phyloP scores from a whole-genome alignment of 2,113 vertebrate species.

The Riparia riparia region DNA sequence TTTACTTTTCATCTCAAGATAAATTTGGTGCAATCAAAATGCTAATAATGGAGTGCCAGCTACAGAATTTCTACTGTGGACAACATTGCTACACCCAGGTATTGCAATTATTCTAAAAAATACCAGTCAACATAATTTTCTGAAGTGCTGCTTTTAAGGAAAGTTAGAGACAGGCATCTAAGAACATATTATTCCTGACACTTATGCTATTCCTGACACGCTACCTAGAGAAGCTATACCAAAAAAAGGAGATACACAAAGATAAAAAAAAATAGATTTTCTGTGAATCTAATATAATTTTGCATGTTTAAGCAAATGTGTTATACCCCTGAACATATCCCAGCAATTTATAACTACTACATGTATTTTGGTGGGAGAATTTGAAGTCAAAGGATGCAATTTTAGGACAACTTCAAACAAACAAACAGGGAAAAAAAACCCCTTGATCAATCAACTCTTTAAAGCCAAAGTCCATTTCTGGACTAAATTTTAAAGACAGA shows the following conservation, averaged over 20 bases:
- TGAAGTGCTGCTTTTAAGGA: constrained; percentile 3
- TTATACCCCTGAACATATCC: background rate
- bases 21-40: constrained; percentile 63
- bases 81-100: background rate
- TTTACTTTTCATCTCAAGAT: constrained; percentile 68
- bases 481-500: background rate
- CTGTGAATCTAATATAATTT: background rate
- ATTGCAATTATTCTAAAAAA: constrained; percentile 24
- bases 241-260: background rate
- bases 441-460: background rate
- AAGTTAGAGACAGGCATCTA: background rate
- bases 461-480: background rate
- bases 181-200: background rate
- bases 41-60: constrained; percentile 61
- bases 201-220: background rate
- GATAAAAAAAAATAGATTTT: background rate
- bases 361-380: background rate
- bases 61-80: constrained; percentile 26
- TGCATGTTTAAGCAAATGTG: background rate
- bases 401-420: background rate
- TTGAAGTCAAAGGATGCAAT: background rate
- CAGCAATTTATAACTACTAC: background rate
- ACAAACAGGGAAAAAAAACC: rapidly evolving
- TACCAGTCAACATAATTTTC: background rate
- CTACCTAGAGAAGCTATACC: background rate